These are phyloP conservation scores for Melipona quadrifasciata DNA, from an alignment of 1,140 invertebrate species.

Conservation along the genomic window DNA sequence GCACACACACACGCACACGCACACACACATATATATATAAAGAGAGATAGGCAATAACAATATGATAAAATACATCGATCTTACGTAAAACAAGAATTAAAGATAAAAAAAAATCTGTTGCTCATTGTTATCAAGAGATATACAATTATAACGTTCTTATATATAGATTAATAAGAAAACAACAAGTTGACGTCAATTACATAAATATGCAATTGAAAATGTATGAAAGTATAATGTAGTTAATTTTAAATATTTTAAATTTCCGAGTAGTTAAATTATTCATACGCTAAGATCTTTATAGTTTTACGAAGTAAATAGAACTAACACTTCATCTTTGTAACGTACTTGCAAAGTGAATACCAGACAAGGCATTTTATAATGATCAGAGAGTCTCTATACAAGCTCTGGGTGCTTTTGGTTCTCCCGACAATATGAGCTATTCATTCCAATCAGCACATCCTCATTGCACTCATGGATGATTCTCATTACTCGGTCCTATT, in stretches of 20 bases:
- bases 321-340: neutral
- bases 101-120: neutral
- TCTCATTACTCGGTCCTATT: constrained; percentile 75
- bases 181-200: neutral
- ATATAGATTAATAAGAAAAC: neutral
- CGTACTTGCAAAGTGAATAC: constrained; percentile 9
- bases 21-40: too few relatives aligned
- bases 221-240: neutral
- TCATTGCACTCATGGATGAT: constrained; percentile 76
- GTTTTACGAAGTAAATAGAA: neutral
- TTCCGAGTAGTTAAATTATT: neutral
- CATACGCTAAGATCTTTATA: neutral
- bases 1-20: too few relatives aligned
- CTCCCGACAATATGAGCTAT: constrained; percentile 75
- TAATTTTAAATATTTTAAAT: neutral
- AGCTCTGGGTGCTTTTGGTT: constrained; percentile 72
- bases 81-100: neutral
- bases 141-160: neutral
- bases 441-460: constrained; percentile 79
- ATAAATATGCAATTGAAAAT: neutral
- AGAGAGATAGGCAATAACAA: neutral
- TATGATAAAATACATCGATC: neutral
- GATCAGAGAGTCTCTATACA: constrained; percentile 64
- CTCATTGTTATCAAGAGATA: neutral
- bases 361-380: constrained; percentile 44